phyloP scores from a whole-genome alignment of 2,797 vertebrate genomes.

The Melanogrammus aeglefinus region DNA sequence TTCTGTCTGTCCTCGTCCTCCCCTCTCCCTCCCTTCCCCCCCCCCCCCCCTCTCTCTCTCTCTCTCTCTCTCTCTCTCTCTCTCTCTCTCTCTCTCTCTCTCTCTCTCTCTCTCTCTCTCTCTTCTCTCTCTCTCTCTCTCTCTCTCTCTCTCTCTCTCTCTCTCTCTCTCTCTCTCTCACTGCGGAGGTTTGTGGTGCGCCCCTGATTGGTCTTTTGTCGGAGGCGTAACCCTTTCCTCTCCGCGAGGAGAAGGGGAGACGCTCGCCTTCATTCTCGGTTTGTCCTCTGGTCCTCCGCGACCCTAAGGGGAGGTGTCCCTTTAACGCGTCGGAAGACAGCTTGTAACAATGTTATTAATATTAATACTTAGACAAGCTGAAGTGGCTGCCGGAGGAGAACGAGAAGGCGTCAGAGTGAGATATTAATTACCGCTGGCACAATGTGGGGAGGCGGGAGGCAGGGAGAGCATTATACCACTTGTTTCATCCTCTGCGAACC shows the following conservation, averaged over 20 bases:
- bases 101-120: conserved; percentile 24
- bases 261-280: conserved; percentile 62
- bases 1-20: background rate
- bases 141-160: background rate
- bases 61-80: conserved; percentile 79
- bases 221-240: conserved; percentile 81
- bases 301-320: conserved; percentile 37
- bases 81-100: conserved; percentile 63
- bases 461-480: background rate
- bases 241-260: conserved; percentile 45
- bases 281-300: conserved; percentile 37
- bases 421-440: background rate
- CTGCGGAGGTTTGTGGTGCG: conserved; percentile 97
- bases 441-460: background rate
- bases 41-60: conserved; percentile 40
- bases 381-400: background rate
- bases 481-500: background rate
- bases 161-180: conserved; percentile 78
- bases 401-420: background rate
- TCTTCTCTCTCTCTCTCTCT: no score
- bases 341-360: conserved; percentile 20
- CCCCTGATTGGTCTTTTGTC: conserved; percentile 94
- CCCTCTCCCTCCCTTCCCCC: conserved; percentile 56
- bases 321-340: conserved; percentile 31
- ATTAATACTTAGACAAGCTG: background rate